These are phyloP conservation scores for Sebastes fasciatus DNA, from an alignment of 2,113 vertebrate species.

Conservation along the genomic window DNA sequence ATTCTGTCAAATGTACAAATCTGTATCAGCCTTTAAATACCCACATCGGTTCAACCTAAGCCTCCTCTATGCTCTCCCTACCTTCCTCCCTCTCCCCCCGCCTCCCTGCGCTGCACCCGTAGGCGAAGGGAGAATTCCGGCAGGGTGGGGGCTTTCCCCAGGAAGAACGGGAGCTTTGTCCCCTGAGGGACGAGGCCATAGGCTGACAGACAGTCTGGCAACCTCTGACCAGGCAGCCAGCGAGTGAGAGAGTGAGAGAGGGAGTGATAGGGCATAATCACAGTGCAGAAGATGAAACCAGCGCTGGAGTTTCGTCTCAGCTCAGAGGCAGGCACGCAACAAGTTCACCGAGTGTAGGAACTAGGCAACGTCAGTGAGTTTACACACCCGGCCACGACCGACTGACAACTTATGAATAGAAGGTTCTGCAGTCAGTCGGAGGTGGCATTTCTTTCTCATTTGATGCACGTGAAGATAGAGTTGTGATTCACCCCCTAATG, in stretches of 20 bases:
- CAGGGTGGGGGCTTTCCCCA: constrained; percentile 83
- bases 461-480: neutral
- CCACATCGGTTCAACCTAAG: constrained; percentile 28
- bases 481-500: neutral
- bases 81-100: constrained; percentile 31
- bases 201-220: constrained; percentile 82
- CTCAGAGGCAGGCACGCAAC: neutral
- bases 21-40: constrained; percentile 16
- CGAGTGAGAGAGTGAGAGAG: constrained; percentile 31
- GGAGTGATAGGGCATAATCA: constrained; percentile 56
- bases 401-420: neutral
- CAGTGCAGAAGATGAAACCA: constrained; percentile 55
- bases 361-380: constrained; percentile 21
- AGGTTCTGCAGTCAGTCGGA: neutral
- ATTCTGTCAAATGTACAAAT: neutral
- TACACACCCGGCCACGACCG: neutral
- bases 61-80: constrained; percentile 45
- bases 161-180: constrained; percentile 85
- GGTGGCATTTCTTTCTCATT: neutral
- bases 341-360: neutral
- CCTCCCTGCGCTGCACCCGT: constrained; percentile 64
- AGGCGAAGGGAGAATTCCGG: constrained; percentile 82
- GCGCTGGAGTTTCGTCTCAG: constrained; percentile 45
- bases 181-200: constrained; percentile 74
- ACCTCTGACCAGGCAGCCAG: constrained; percentile 73